phyloP scores from a whole-genome alignment of 1,140 invertebrate genomes.

The Drosophila sulfurigaster region DNA sequence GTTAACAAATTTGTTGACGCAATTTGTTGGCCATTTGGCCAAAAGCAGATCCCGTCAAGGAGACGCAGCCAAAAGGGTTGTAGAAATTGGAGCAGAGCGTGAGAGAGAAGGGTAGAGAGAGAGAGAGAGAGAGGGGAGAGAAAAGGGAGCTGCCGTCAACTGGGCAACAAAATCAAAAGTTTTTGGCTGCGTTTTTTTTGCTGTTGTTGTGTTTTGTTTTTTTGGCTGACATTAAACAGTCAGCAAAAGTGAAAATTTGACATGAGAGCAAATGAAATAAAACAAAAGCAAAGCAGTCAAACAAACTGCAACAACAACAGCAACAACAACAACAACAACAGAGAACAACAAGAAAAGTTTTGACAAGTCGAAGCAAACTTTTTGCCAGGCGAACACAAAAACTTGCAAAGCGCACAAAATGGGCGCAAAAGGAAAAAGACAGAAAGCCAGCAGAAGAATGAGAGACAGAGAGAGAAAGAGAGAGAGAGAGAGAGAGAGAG shows the following conservation, averaged over 20 bases:
- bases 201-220: not conserved
- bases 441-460: slow-evolving; percentile 7
- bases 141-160: slow-evolving; percentile 9
- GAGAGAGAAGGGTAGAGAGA: not conserved
- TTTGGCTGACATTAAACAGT: slow-evolving; percentile 70
- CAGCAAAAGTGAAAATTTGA: slow-evolving; percentile 81
- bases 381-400: slow-evolving; percentile 57
- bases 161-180: slow-evolving; percentile 32
- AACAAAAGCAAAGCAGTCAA: slow-evolving; percentile 56
- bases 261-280: slow-evolving; percentile 72
- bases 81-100: not conserved
- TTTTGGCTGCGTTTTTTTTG: not conserved
- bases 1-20: slow-evolving; percentile 50
- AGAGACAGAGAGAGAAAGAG: not conserved
- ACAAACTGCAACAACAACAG: slow-evolving; percentile 39
- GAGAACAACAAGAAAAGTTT: slow-evolving; percentile 65
- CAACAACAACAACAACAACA: slow-evolving; percentile 38
- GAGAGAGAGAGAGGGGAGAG: too few relatives aligned
- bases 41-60: not conserved
- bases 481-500: slow-evolving; percentile 8
- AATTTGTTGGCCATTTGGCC: slow-evolving; percentile 46
- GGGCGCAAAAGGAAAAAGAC: slow-evolving; percentile 45
- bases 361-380: slow-evolving; percentile 76
- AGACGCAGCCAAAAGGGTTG: not conserved
- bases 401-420: slow-evolving; percentile 73